Evolutionary conservation across 92 coral and sea anemone species (phyloP), one percentile per base, ranked within the genome.

Genomic region (Pocillopora grandis): DNA sequence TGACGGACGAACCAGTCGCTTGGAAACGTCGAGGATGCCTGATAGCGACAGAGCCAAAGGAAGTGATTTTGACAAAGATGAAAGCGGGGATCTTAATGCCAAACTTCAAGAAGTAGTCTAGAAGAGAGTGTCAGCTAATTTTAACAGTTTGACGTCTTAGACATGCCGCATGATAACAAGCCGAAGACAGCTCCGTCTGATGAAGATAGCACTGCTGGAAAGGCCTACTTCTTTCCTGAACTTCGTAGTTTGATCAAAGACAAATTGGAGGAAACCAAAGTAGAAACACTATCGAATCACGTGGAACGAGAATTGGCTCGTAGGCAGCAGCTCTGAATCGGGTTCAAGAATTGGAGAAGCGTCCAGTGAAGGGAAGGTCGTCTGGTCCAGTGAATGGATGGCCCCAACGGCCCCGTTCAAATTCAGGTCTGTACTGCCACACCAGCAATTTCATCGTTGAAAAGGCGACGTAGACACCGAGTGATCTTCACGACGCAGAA

Each of bases 381-480:
- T 65, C 76, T 8, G 66, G 63, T 20, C 17, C 87, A 9, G 48
- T 72, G 13, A 76, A 87, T 69, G 70, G 84, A 1, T 56, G 62
- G 66, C 13, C 59, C n/a, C 79, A 87, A 9, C 58, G 60, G 2
- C 20, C 77, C 23, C 76, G 80, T 11, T 59, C 59, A 49, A 63
- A 35, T 17, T 11, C 21, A 12, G 77, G 87, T 10, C 19, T 88
- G 12, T 82, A 48, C 68, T 76, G 66, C 57, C 75, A 62, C 76
- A 80, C 85, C 76, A 91, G 94, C 76, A 85, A 80, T 80, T 91
- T 85, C 64, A 72, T 91, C 42, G 92, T 91, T 6, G 94, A 91
- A 60, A 91, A 91, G 76, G 94, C 92, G 27, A 91, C 94, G 5
- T 92, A 91, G 79, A 91, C 94, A 59, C 94, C 94, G 5, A 85